A percentile compares a stretch with the other conserved stretches of the same genome.
Conservation (phyloP, 92 coral and sea anemone species). For the Porites lobata region DNA sequence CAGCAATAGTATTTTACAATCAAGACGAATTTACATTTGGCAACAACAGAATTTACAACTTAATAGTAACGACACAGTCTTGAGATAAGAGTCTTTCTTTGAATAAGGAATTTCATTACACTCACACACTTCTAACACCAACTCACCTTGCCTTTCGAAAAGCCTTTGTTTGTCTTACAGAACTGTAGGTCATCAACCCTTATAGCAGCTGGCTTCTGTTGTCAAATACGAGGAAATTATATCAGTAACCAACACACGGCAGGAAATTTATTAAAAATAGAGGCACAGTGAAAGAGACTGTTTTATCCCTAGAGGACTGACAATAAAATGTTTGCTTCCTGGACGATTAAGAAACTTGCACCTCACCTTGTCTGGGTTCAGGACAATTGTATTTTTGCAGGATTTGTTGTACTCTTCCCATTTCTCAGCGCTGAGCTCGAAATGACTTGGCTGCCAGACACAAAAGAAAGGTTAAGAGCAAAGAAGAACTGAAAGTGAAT, state of each 20-base stretch:
- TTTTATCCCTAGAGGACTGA: neutral
- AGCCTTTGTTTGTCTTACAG: slow-evolving; percentile 11
- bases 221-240: neutral
- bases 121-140: no score
- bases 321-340: no score
- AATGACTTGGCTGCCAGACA: slow-evolving; percentile 63
- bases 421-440: slow-evolving; percentile 51
- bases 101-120: no score
- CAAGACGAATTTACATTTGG: no score
- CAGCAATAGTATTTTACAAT: no score
- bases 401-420: slow-evolving; percentile 72
- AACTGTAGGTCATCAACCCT: slow-evolving; percentile 84
- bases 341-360: neutral
- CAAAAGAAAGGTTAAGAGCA: neutral
- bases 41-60: no score
- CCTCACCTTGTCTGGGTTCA: slow-evolving; percentile 88
- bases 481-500: no score
- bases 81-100: no score
- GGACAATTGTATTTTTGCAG: slow-evolving; percentile 82
- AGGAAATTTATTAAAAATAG: neutral
- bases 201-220: slow-evolving; percentile 91
- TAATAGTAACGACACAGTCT: no score
- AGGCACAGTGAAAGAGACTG: neutral
- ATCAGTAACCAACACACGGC: neutral
- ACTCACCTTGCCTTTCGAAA: slow-evolving; percentile 20